phyloP scores from a whole-genome alignment of 2,113 vertebrate genomes.

The Dasyurus viverrinus region DNA sequence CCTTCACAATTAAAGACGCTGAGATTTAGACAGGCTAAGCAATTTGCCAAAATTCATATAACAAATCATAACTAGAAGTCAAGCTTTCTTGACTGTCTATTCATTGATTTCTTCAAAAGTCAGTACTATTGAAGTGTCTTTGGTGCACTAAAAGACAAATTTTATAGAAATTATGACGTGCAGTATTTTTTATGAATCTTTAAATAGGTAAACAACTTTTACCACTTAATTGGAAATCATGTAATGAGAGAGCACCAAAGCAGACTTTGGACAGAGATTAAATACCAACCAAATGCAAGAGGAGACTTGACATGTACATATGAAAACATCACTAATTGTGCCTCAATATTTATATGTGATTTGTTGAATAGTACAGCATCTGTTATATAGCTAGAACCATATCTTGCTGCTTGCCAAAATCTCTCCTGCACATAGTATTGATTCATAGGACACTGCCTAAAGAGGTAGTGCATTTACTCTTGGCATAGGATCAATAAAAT shows the following conservation, averaged over 20 bases:
- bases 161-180: background rate
- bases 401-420: background rate
- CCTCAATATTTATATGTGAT: background rate
- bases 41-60: background rate
- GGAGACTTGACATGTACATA: background rate
- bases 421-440: background rate
- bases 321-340: background rate
- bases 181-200: background rate
- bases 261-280: background rate
- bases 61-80: background rate
- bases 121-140: background rate
- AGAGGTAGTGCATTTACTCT: background rate
- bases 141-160: background rate
- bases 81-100: background rate
- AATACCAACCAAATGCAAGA: background rate
- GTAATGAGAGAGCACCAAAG: background rate
- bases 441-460: background rate
- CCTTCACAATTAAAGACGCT: background rate
- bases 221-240: background rate
- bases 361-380: background rate
- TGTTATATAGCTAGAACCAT: background rate
- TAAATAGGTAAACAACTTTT: background rate
- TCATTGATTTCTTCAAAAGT: background rate
- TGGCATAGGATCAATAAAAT: background rate
- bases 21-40: background rate